Conservation (phyloP, 1,140 invertebrate species). For the Himalopsyche phryganea region DNA sequence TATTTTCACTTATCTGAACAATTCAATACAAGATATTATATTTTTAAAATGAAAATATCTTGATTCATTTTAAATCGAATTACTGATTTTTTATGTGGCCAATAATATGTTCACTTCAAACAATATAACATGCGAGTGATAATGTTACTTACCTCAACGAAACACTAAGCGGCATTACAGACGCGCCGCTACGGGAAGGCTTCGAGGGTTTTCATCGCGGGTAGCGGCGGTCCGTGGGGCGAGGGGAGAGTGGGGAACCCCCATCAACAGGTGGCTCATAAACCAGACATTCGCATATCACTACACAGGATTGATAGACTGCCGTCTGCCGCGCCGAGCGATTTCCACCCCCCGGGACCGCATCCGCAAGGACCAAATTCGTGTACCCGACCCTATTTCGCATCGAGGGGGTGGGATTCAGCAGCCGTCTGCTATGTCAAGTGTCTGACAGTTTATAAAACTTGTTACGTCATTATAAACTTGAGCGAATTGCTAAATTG, state of each 20-base stretch:
- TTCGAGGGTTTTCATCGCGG: background rate
- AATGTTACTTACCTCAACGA: too few relatives aligned
- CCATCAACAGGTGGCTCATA: constrained; percentile 33
- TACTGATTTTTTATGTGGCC: too few relatives aligned
- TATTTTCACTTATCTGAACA: too few relatives aligned
- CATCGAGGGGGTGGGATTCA: constrained; percentile 24
- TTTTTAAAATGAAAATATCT: too few relatives aligned
- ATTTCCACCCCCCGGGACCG: constrained; percentile 7
- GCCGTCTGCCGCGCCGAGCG: constrained; percentile 11
- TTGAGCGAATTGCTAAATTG: constrained; percentile 30
- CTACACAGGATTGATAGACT: constrained; percentile 33
- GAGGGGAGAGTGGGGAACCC: background rate
- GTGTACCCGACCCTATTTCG: background rate
- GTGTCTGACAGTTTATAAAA: constrained; percentile 33
- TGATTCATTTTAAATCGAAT: too few relatives aligned
- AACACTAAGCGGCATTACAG: too few relatives aligned
- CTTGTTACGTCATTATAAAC: constrained; percentile 33
- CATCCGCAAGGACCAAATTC: constrained; percentile 10
- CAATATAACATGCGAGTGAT: too few relatives aligned
- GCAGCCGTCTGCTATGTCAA: constrained; percentile 28
- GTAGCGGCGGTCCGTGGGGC: background rate
- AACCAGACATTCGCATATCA: constrained; percentile 35
- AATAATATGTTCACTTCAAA: too few relatives aligned
- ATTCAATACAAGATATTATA: too few relatives aligned
- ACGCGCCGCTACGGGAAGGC: background rate